These are phyloP conservation scores for Erinaceus europaeus DNA, from an alignment of 2,113 vertebrate species.

Conservation along the genomic window DNA sequence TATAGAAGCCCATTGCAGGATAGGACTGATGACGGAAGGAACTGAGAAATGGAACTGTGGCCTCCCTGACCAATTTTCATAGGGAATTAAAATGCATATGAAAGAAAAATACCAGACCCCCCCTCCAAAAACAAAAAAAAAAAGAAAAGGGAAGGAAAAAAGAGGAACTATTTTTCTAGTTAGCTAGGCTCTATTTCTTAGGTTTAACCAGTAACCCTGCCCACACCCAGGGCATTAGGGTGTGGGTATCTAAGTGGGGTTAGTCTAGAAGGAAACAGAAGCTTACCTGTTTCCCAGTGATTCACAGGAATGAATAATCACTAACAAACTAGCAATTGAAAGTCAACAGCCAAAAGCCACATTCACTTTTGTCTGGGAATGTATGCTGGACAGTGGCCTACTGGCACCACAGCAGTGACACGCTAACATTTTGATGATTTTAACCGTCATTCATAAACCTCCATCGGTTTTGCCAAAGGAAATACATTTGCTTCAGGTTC, in stretches of 20 bases:
- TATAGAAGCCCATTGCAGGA: neutral
- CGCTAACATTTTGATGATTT: conserved; percentile 69
- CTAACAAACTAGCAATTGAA: conserved; percentile 50
- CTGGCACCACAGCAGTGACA: conserved; percentile 70
- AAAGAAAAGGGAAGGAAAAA: neutral
- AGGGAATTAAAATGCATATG: neutral
- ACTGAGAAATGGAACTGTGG: neutral
- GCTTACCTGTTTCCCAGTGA: conserved; percentile 58
- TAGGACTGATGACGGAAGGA: neutral
- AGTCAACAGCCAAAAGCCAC: conserved; percentile 63
- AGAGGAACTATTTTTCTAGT: neutral
- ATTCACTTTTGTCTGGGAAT: conserved; percentile 72
- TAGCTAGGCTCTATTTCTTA: conserved; percentile 4
- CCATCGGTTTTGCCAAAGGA: conserved; percentile 52
- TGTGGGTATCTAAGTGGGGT: neutral
- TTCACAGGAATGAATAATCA: conserved; percentile 61
- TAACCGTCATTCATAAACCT: conserved; percentile 75
- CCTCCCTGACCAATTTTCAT: neutral
- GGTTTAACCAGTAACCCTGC: neutral
- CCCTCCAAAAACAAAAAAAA: no score
- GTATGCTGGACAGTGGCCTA: conserved; percentile 51
- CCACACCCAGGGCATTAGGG: neutral
- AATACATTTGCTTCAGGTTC: conserved; percentile 62
- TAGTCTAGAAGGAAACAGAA: conserved; percentile 63
- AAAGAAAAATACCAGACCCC: neutral